Conservation (phyloP, 2,113 vertebrate genomes). For the Synchiropus splendidus region DNA sequence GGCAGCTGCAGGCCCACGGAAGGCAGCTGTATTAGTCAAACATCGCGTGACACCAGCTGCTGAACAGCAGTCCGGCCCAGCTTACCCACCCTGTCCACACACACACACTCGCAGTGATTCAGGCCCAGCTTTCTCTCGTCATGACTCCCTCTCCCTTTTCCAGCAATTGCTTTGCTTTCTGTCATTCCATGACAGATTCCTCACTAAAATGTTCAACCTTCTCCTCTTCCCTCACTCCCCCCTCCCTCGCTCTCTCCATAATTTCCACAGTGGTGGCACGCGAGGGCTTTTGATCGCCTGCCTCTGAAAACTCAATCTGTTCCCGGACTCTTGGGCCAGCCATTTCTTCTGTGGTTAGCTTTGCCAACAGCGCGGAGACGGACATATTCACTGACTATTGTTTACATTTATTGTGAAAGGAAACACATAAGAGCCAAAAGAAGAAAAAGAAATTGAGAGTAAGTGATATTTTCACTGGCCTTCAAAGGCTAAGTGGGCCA, state of each 20-base stretch:
- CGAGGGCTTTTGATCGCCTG: conserved; percentile 65
- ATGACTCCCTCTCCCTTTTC: conserved; percentile 50
- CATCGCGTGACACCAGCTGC: conserved; percentile 68
- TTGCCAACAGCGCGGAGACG: conserved; percentile 40
- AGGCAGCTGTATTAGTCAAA: conserved; percentile 67
- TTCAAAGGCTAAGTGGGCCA: conserved; percentile 50
- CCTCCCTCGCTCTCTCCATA: conserved; percentile 43
- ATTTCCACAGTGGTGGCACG: conserved; percentile 70
- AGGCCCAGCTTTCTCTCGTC: conserved; percentile 46
- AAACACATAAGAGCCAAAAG: conserved; percentile 10
- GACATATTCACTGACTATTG: conserved; percentile 58
- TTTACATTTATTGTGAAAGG: conserved; percentile 58
- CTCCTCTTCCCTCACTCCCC: conserved; percentile 44
- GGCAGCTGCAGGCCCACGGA: conserved; percentile 45
- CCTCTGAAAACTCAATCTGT: conserved; percentile 64
- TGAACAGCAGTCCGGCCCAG: conserved; percentile 50
- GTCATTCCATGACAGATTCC: conserved; percentile 68
- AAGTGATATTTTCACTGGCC: conserved; percentile 57
- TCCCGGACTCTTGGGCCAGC: conserved; percentile 42
- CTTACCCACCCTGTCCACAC: conserved; percentile 24
- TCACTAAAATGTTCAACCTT: conserved; percentile 64
- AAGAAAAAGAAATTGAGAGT: conserved; percentile 22
- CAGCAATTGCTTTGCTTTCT: conserved; percentile 64
- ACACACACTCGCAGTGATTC: conserved; percentile 16
- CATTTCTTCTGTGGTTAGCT: conserved; percentile 41